Evolutionary conservation across 2,888 invertebrate genomes (phyloP).

Genomic region (Cryptus viduatorius): DNA sequence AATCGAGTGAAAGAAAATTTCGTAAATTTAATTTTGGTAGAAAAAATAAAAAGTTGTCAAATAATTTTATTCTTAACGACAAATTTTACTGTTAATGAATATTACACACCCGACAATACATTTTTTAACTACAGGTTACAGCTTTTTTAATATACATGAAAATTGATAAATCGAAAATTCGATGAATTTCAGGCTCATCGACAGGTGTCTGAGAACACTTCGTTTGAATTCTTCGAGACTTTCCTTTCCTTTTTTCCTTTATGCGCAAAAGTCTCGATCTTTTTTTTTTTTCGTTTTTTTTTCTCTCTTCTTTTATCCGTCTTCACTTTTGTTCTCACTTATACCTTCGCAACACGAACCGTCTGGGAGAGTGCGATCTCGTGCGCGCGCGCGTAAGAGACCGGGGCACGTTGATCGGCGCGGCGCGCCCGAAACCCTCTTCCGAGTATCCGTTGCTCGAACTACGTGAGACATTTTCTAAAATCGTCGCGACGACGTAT

Average conservation of each 20-base stretch:
- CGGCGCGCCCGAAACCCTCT: conserved; percentile 71
- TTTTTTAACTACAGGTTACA: no score
- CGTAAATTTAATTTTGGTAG: no score
- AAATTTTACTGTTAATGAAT: no score
- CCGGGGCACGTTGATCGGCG: conserved; percentile 69
- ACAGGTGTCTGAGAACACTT: conserved; percentile 11
- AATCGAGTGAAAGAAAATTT: no score
- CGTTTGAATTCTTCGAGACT: conserved; percentile 39
- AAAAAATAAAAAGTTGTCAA: no score
- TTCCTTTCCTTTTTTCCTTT: conserved; percentile 19
- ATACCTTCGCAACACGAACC: conserved; percentile 30
- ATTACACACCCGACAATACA: no score
- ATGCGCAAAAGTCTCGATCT: neutral
- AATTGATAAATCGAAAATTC: neutral
- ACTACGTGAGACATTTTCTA: conserved; percentile 73
- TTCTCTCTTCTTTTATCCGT: conserved; percentile 20
- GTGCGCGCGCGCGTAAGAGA: conserved; percentile 4
- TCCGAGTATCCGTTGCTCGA: conserved; percentile 67
- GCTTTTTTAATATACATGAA: neutral
- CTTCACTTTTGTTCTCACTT: conserved; percentile 56
- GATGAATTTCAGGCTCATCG: conserved; percentile 4
- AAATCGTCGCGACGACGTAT: conserved; percentile 60
- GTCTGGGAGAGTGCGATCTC: conserved; percentile 20
- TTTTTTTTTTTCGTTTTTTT: neutral
- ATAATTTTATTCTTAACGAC: no score